Evolutionary conservation across 2,888 invertebrate genomes (phyloP), one percentile per base, ranked within the genome.

Genomic region (Hartigia nigra): DNA sequence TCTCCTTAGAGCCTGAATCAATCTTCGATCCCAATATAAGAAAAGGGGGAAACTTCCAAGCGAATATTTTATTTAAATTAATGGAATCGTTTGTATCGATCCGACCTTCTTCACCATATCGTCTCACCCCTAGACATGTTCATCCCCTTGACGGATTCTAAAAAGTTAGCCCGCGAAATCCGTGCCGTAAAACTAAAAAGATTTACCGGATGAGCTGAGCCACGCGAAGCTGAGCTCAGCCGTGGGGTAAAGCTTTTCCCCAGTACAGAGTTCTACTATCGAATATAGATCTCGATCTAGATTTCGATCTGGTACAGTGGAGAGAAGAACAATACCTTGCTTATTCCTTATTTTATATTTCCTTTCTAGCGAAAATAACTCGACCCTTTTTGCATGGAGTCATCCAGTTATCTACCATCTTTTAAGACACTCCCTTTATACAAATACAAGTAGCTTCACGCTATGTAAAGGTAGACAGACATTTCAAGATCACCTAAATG

Each of bases 61-160:
- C 76, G 79, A 75, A 79, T 82, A 79, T 78, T 82, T 82, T 82
- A 79, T 81, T 80, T 76, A 39, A 82, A 81, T 79, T 79, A 82
- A 82, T 81, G 82, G 79, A 74, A 77, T 75, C 76, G 69, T 76
- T 34, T 75, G 74, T 74, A 79, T 79, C 76, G 79, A 79, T 77
- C 79, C 74, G 72, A 77, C 74, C 55, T 37, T 31, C 69, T n/a
- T 70, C 34, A 36, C 35, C 32, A 2, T 37, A 23, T 34, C 55
- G 39, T 69, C 34, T 70, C 70, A 31, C 35, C 4, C n/a, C n/a
- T 4, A 36, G 55, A 35, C 70, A 35, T 31, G 69, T 55, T 34
- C 77, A 74, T 74, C 55, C 31, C 74, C 55, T 55, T 55, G n/a
- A 77, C 32, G 77, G 74, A 77, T 77, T 74, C 39, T 55, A 74